A percentile compares a stretch with the other conserved stretches of the same genome.
These are phyloP conservation scores for Drosophila repleta DNA, from an alignment of 1,140 invertebrate genomes.

Conservation along the genomic window DNA sequence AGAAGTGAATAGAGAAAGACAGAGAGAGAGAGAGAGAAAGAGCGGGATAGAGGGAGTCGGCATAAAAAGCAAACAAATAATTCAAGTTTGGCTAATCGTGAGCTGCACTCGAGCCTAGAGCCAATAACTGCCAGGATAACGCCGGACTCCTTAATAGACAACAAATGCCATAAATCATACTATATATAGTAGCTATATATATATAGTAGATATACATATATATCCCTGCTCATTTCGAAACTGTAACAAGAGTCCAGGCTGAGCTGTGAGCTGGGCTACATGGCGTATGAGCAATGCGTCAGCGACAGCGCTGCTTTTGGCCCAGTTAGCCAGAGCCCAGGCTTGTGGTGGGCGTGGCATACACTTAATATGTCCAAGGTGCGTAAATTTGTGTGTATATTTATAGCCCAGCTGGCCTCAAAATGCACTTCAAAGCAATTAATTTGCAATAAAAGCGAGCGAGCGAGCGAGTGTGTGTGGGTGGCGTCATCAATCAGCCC, in stretches of 20 bases:
- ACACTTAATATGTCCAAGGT: background rate
- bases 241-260: too few relatives aligned
- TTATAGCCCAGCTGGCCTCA: slow-evolving; percentile 39
- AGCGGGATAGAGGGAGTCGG: background rate
- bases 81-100: slow-evolving; percentile 9
- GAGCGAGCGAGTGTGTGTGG: slow-evolving; percentile 2
- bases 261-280: background rate
- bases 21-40: background rate
- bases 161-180: background rate
- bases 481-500: slow-evolving; percentile 54
- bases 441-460: slow-evolving; percentile 35
- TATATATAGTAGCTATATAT: too few relatives aligned
- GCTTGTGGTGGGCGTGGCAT: slow-evolving; percentile 9
- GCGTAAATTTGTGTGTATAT: slow-evolving; percentile 19
- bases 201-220: too few relatives aligned
- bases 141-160: slow-evolving; percentile 7
- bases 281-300: slow-evolving; percentile 39
- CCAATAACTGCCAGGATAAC: slow-evolving; percentile 14
- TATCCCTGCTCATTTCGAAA: too few relatives aligned
- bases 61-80: background rate
- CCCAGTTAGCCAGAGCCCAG: slow-evolving; percentile 18
- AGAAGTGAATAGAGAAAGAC: background rate
- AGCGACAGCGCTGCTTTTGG: slow-evolving; percentile 19
- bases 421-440: slow-evolving; percentile 76
- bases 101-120: slow-evolving; percentile 1